Percentiles rank a stretch among this genome's conserved stretches.
Evolutionary conservation across 1,140 invertebrate species (phyloP).

Genomic region (Sitobion miscanthi): DNA sequence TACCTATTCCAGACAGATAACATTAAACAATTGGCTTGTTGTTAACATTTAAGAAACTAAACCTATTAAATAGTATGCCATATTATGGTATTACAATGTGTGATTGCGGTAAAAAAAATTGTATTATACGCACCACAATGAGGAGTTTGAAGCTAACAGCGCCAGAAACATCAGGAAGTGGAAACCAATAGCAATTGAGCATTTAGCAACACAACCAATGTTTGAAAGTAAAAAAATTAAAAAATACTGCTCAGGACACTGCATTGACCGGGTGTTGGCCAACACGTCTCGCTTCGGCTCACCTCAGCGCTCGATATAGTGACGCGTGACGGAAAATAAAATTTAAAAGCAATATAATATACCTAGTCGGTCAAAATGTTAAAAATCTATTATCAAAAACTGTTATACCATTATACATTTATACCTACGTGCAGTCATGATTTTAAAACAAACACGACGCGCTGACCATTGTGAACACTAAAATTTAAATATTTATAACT

Average conservation of each 20-base stretch:
- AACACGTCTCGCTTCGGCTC: background rate
- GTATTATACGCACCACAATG: background rate
- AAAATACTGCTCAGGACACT: background rate
- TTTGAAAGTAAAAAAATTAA: slow-evolving; percentile 18
- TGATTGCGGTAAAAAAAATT: background rate
- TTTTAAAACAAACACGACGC: background rate
- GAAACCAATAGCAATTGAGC: background rate
- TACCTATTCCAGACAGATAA: background rate
- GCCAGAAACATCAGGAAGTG: background rate
- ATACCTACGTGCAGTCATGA: background rate
- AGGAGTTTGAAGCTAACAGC: background rate
- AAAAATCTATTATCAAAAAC: background rate
- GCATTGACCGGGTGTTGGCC: background rate
- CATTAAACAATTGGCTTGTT: background rate
- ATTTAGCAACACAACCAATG: slow-evolving; percentile 1
- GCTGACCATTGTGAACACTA: background rate
- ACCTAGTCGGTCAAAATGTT: background rate
- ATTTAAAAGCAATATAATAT: background rate
- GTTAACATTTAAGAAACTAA: background rate
- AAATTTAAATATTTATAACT: slow-evolving; percentile 18
- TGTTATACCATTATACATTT: background rate
- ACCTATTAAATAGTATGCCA: background rate
- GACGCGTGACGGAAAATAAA: background rate
- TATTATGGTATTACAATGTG: background rate
- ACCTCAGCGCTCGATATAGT: background rate